Percentiles rank a stretch among this genome's conserved stretches.
Conservation (phyloP, 37 sponge, comb jelly and placozoan genomes). For the Halichondria panicea region DNA sequence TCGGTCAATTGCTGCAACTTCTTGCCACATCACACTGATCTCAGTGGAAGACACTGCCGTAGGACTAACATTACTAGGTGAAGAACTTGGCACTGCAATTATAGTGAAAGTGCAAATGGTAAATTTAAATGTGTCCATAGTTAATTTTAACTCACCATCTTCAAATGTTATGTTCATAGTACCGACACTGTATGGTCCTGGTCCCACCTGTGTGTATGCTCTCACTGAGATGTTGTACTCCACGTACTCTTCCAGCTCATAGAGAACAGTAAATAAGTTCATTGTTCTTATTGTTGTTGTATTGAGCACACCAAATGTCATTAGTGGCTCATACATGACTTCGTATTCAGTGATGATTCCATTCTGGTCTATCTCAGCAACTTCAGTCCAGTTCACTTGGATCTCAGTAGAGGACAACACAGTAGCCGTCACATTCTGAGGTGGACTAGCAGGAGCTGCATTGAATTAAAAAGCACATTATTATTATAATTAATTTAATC, state of each 20-base stretch:
- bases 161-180: background rate
- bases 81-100: background rate
- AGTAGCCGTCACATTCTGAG: conserved; percentile 11
- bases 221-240: conserved; percentile 7
- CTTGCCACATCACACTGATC: background rate
- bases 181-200: conserved; percentile 8
- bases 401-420: conserved; percentile 3
- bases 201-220: conserved; percentile 5
- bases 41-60: conserved; percentile 3
- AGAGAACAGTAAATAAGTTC: background rate
- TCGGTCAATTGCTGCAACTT: background rate
- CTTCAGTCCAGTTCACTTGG: conserved; percentile 1
- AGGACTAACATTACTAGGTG: background rate
- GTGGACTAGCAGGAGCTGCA: conserved; percentile 9
- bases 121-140: background rate
- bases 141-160: conserved; percentile 1
- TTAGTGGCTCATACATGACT: background rate
- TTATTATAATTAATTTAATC: background rate
- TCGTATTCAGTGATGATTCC: conserved; percentile 12
- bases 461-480: background rate
- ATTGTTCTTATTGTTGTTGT: too few relatives aligned
- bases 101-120: too few relatives aligned
- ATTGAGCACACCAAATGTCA: background rate
- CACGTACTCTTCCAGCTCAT: conserved; percentile 3
- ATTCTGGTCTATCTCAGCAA: conserved; percentile 1